These are phyloP conservation scores for Atrina japonica DNA, from an alignment of 2,888 invertebrate genomes.

Conservation along the genomic window DNA sequence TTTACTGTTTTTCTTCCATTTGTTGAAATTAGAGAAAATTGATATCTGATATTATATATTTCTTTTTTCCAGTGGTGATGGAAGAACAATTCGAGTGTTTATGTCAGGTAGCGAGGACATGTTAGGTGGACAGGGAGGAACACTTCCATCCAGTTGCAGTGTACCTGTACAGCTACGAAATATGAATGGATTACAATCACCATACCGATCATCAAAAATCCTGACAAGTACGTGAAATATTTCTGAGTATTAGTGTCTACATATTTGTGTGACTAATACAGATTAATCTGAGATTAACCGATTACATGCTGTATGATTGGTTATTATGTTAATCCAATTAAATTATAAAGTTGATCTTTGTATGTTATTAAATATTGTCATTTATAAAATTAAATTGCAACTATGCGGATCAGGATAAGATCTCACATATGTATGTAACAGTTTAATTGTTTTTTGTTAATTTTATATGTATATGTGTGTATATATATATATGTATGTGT, in stretches of 20 bases:
- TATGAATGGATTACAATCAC: slow-evolving; percentile 56
- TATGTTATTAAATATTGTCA: too few relatives aligned
- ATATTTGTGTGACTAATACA: background rate
- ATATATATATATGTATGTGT: too few relatives aligned
- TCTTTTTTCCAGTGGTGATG: slow-evolving; percentile 66
- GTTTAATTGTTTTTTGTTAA: too few relatives aligned
- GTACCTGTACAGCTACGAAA: slow-evolving; percentile 63
- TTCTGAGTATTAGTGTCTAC: background rate
- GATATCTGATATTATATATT: too few relatives aligned
- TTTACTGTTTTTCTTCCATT: too few relatives aligned
- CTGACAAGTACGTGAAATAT: slow-evolving; percentile 48
- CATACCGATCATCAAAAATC: slow-evolving; percentile 52
- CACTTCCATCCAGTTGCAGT: slow-evolving; percentile 63
- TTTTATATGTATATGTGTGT: too few relatives aligned
- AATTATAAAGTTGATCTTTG: background rate
- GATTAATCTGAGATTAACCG: background rate
- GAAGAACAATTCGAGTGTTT: slow-evolving; percentile 63
- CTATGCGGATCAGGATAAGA: too few relatives aligned
- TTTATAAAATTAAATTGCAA: too few relatives aligned
- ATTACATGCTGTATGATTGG: slow-evolving; percentile 4
- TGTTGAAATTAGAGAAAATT: too few relatives aligned
- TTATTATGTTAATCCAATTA: slow-evolving; percentile 26
- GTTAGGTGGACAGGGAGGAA: slow-evolving; percentile 43
- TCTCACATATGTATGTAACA: too few relatives aligned
- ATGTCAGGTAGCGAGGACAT: slow-evolving; percentile 55